Evolutionary conservation across 2,113 vertebrate species (phyloP).

Genomic region (Megalops atlanticus): DNA sequence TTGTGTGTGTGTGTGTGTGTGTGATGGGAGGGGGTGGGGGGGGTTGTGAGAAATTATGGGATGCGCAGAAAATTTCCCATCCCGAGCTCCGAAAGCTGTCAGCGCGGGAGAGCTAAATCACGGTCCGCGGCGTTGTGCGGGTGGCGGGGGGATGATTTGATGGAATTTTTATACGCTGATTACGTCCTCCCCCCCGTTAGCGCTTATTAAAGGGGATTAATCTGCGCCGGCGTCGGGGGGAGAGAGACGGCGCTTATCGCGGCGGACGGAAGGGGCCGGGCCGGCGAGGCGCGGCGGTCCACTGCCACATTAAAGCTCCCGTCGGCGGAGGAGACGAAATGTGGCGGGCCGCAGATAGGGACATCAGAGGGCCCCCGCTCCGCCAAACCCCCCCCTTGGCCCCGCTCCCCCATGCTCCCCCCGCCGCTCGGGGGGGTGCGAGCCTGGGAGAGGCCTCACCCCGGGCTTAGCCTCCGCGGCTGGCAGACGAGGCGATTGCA

Average conservation of each 20-base stretch:
- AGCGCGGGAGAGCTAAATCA: slow-evolving; percentile 65
- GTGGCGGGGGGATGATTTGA: slow-evolving; percentile 74
- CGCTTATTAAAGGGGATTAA: slow-evolving; percentile 90
- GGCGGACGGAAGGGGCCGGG: slow-evolving; percentile 61
- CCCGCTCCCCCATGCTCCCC: slow-evolving; percentile 15
- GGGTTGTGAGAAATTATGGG: slow-evolving; percentile 49
- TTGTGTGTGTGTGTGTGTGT: not conserved
- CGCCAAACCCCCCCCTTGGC: slow-evolving; percentile 25
- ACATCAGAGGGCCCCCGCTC: slow-evolving; percentile 56
- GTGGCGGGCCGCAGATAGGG: slow-evolving; percentile 81
- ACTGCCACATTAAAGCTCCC: slow-evolving; percentile 79
- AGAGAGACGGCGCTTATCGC: slow-evolving; percentile 82
- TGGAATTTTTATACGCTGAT: slow-evolving; percentile 84
- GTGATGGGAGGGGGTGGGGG: not conserved
- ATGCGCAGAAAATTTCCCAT: slow-evolving; percentile 52
- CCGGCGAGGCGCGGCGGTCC: slow-evolving; percentile 55
- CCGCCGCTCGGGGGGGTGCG: slow-evolving; percentile 6
- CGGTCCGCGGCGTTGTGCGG: slow-evolving; percentile 58
- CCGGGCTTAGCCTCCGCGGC: not conserved
- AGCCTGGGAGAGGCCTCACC: not conserved
- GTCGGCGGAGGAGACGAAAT: slow-evolving; percentile 75
- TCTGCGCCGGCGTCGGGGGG: slow-evolving; percentile 82
- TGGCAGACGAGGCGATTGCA: not conserved
- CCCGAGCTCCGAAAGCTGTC: slow-evolving; percentile 63
- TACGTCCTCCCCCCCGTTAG: slow-evolving; percentile 72